Evolutionary conservation across 1,140 invertebrate species (phyloP), one percentile per base, ranked within the genome.

Genomic region (Dolichoris vasculosae): DNA sequence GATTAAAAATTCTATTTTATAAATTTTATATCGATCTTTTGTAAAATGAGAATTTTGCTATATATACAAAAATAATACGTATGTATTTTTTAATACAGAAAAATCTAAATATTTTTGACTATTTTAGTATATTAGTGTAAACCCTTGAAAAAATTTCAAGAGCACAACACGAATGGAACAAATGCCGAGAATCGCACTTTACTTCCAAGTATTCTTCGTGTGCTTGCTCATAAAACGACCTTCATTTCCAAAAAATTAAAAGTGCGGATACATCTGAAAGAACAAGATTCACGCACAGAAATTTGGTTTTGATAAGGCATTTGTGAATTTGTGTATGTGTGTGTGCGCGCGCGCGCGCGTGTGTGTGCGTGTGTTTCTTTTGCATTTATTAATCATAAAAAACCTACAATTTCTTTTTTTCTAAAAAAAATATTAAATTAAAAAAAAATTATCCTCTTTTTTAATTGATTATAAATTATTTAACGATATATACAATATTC

Each of bases 201-300:
- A 32, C 11, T 35, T 67, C 15, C 30, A 32, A 35, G 2, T 2
- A 23, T 23, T 8, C 69, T 35, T 81, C 30, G 0, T 55, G 40
- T 35, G 30, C 3, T 30, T 9, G 43, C 13, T 77, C 55, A 30
- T 69, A 79, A 84, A 84, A 43, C 46, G 63, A 79, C 83, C 83
- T 84, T 79, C 59, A 38, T n/a, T 38, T 69, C 75, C 15, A 76
- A 30, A 59, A 63, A 83, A 76, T 38, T 26, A 73, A 75, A 51
- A 75, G 81, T 59, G 35, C 43, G 43, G 17, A 26, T 15, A 38
- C 43, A 17, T 38, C 35, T 40, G n/a, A 79, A 84, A 59, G 75
- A 63, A 77, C 30, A 30, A 20, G 46, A 73, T 35, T 48, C 76
- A 59, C 32, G 46, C 35, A 38, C 32, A 59, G 73, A 84, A 84